A percentile compares a stretch with the other conserved stretches of the same genome.
Evolutionary conservation across 2,888 invertebrate genomes (phyloP).

Genomic region (Sceliomorpha sp.): DNA sequence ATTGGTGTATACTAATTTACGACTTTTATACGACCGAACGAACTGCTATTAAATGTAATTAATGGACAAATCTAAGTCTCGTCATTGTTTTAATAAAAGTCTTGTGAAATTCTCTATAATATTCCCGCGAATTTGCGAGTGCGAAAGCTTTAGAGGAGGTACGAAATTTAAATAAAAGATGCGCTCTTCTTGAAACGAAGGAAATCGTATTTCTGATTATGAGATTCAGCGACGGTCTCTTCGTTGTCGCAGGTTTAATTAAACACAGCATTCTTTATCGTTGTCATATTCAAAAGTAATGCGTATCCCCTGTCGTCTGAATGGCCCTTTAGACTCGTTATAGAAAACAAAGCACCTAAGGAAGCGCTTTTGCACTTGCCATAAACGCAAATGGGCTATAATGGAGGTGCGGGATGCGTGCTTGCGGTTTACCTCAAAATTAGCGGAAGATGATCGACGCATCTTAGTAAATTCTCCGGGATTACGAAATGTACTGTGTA

Average conservation of each 20-base stretch:
- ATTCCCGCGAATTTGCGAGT: too few relatives aligned
- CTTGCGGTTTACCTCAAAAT: constrained; percentile 70
- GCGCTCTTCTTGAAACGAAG: too few relatives aligned
- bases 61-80: too few relatives aligned
- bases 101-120: too few relatives aligned
- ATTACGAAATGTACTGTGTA: constrained; percentile 22
- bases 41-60: too few relatives aligned
- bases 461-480: constrained; percentile 20
- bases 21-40: too few relatives aligned
- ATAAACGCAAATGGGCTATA: constrained; percentile 61
- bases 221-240: too few relatives aligned
- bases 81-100: too few relatives aligned
- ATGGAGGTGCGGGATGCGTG: constrained; percentile 62
- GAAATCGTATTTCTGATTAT: too few relatives aligned
- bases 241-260: constrained; percentile 17
- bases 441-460: constrained; percentile 60
- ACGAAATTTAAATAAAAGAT: too few relatives aligned
- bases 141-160: too few relatives aligned
- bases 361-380: constrained; percentile 66
- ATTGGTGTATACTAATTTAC: too few relatives aligned
- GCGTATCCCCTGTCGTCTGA: constrained; percentile 62
- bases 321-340: constrained; percentile 62
- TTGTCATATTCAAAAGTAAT: constrained; percentile 60
- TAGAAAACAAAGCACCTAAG: constrained; percentile 64
- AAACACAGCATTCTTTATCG: constrained; percentile 29